A percentile compares a stretch with the other conserved stretches of the same genome.
Conservation (phyloP, 2,888 invertebrate species). For the Phengaris alcon region DNA sequence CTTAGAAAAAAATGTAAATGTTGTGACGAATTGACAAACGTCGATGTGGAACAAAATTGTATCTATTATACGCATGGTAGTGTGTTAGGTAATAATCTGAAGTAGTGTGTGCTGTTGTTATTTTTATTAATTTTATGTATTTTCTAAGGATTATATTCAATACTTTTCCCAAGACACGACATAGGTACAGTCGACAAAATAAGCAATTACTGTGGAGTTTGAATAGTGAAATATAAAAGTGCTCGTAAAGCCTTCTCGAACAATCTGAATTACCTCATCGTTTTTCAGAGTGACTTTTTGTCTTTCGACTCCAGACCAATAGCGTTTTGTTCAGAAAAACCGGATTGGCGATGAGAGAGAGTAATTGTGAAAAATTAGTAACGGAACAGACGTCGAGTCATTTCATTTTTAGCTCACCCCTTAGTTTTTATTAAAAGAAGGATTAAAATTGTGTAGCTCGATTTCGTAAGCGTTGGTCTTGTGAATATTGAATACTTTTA, state of each 20-base stretch:
- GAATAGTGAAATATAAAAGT: constrained; percentile 8
- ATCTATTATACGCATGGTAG: too few relatives aligned
- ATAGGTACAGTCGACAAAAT: background rate
- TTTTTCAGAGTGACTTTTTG: background rate
- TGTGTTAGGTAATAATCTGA: too few relatives aligned
- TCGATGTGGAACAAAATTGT: too few relatives aligned
- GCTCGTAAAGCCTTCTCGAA: background rate
- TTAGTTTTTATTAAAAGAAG: background rate
- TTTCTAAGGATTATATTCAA: too few relatives aligned
- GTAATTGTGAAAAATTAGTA: constrained; percentile 26
- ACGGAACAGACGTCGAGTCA: constrained; percentile 22
- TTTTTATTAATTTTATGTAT: too few relatives aligned
- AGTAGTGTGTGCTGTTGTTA: too few relatives aligned
- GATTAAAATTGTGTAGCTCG: background rate
- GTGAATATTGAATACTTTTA: background rate
- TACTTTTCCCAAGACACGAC: too few relatives aligned
- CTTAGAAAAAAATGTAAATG: too few relatives aligned
- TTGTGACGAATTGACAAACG: too few relatives aligned
- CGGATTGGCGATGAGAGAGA: constrained; percentile 15
- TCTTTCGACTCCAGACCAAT: constrained; percentile 6
- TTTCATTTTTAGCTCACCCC: constrained; percentile 11
- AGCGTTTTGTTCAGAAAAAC: constrained; percentile 21
- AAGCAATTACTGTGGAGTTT: background rate
- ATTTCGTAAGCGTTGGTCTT: background rate
- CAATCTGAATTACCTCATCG: constrained; percentile 18